These are phyloP conservation scores for Tragopan temminckii DNA, from an alignment of 2,797 vertebrate genomes.

Conservation along the genomic window DNA sequence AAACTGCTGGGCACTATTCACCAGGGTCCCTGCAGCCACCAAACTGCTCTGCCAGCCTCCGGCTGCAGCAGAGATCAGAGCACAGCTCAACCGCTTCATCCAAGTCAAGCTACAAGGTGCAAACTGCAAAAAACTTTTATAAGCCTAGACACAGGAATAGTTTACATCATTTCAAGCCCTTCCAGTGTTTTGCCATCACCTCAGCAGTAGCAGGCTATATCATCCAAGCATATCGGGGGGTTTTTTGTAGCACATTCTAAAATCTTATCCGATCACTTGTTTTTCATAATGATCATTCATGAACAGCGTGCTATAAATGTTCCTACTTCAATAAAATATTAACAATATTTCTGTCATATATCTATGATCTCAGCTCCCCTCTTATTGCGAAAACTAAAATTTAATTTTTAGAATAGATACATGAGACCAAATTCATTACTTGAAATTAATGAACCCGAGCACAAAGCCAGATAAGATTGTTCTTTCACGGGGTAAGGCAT, in stretches of 20 bases:
- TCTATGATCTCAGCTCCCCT: constrained; percentile 69
- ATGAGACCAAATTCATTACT: constrained; percentile 79
- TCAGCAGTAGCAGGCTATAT: background rate
- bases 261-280: constrained; percentile 40
- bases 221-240: background rate
- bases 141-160: background rate
- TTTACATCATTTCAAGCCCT: background rate
- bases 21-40: background rate
- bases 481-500: background rate
- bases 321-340: constrained; percentile 43
- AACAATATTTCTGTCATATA: background rate
- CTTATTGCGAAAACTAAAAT: constrained; percentile 68
- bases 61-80: background rate
- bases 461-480: constrained; percentile 56
- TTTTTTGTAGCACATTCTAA: too few relatives aligned
- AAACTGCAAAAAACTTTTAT: background rate
- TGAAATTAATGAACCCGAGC: constrained; percentile 70
- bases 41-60: background rate
- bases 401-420: background rate
- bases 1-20: background rate
- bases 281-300: constrained; percentile 63
- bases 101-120: background rate
- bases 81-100: background rate
- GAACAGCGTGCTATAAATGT: constrained; percentile 56
- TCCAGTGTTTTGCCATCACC: background rate